Base-by-base conservation (phyloP, 2,113 vertebrate genomes). In the Herpetotheres cachinnans region DNA sequence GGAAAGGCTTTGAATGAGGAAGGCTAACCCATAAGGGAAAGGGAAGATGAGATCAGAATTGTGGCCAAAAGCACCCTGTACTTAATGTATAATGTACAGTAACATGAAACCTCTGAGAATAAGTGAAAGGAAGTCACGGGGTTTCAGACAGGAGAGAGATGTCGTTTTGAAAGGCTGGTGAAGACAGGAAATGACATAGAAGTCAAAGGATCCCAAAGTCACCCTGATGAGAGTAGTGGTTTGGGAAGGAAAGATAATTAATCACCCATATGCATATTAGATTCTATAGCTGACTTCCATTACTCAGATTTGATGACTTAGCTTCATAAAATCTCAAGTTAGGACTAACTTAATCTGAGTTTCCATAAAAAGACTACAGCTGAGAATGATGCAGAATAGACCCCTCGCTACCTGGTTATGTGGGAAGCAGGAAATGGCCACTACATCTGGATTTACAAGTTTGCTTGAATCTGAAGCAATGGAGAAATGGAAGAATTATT, bases 401-500 rank as follows among this genome's bases (percentile, higher is more conserved):
- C 27, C 24, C 29, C 46, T 94, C 79, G 72, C 65, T 30, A 46
- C 52, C 18, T 55, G n/a, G 25, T 63, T 84, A 62, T 18, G 50
- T 93, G 61, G 77, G 80, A 81, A 81, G n/a, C 82, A 84, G 86
- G 89, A 97, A 92, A 94, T 44, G 21, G 65, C 73, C 79, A 36
- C 80, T 79, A 13, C 52, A 36, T 74, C 76, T 42, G 16, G 59
- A 65, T 89, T 58, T 73, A 46, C 36, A 84, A 36, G 18, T 78
- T 80, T 66, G 9, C 38, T 50, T 86, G 44, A 67, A 78, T 73
- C 55, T 86, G 63, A 79, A 94, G 50, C 32, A 58, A 3, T 81
- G 67, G 59, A 74, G 38, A 94, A 93, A 70, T 58, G 21, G 47
- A 72, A 83, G 12, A 73, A 67, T 24, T 87, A 36, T 11, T 85